Conservation (phyloP, 1,140 invertebrate species). For the Stegodyphus dumicola region DNA sequence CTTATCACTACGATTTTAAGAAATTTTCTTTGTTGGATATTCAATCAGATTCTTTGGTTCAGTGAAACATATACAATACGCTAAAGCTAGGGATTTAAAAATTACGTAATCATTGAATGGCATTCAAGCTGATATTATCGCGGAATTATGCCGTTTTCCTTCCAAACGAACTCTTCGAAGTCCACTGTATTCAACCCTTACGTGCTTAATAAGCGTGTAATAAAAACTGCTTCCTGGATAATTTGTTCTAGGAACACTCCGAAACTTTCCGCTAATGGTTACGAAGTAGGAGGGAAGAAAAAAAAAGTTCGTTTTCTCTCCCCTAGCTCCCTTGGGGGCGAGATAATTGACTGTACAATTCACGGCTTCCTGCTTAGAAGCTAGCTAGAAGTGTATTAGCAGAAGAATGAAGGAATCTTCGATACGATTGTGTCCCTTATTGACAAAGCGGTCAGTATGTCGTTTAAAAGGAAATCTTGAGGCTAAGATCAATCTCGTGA, state of each 20-base stretch:
- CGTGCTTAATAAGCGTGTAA: constrained; percentile 54
- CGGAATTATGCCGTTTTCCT: background rate
- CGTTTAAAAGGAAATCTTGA: too few species aligned
- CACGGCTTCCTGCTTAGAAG: background rate
- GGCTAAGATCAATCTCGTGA: too few species aligned
- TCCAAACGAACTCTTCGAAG: background rate
- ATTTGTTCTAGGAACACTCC: constrained; percentile 45
- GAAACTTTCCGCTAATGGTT: constrained; percentile 54
- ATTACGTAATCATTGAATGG: too few species aligned
- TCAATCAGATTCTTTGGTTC: too few species aligned
- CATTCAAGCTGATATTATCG: background rate
- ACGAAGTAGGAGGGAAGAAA: constrained; percentile 16
- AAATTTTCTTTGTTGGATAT: too few species aligned
- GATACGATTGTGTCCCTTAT: too few species aligned
- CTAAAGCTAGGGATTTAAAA: too few species aligned
- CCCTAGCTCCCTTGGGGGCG: background rate
- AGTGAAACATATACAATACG: too few species aligned
- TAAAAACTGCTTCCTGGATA: constrained; percentile 53
- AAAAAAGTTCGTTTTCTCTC: background rate
- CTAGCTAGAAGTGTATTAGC: too few species aligned
- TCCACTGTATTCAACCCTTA: constrained; percentile 17
- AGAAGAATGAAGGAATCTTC: background rate
- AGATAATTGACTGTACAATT: constrained; percentile 32
- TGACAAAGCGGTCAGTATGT: too few species aligned
- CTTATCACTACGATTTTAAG: too few species aligned